Conservation (phyloP, 2,888 invertebrate species). For the Leuctra nigra region DNA sequence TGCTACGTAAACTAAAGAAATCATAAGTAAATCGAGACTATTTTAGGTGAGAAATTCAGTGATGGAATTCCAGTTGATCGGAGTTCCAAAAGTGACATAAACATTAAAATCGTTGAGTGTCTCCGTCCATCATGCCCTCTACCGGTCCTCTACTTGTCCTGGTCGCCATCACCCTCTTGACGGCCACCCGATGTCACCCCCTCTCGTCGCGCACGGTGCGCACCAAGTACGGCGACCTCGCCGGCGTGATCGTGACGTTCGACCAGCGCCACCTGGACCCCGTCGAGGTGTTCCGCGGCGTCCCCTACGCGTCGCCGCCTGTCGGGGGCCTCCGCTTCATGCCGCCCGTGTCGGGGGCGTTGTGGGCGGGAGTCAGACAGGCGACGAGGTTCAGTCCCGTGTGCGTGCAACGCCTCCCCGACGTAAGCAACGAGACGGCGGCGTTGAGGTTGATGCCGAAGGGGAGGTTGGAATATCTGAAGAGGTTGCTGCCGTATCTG, state of each 20-base stretch:
- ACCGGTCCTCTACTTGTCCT: no score
- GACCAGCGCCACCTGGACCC: conserved; percentile 76
- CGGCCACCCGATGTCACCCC: conserved; percentile 24
- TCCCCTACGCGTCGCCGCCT: conserved; percentile 92
- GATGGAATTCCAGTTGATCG: no score
- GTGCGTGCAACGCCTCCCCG: conserved; percentile 86
- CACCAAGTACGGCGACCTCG: conserved; percentile 82
- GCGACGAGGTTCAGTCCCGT: conserved; percentile 85
- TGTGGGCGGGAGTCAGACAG: conserved; percentile 84
- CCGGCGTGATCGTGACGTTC: conserved; percentile 76
- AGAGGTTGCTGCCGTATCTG: conserved; percentile 78
- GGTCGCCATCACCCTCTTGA: conserved; percentile 18
- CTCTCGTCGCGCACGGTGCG: conserved; percentile 76
- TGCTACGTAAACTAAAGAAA: no score
- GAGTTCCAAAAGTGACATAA: no score
- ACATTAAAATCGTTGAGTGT: no score
- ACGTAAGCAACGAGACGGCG: conserved; percentile 76
- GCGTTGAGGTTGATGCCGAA: conserved; percentile 79
- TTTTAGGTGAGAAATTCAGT: no score
- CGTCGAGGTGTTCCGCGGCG: conserved; percentile 88
- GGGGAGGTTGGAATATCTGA: conserved; percentile 82
- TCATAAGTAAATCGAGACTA: no score
- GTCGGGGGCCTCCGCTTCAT: conserved; percentile 85
- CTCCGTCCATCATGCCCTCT: no score
- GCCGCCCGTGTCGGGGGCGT: conserved; percentile 90